These are phyloP conservation scores for Neosilurus mollespiculum DNA, from an alignment of 2,797 vertebrate species.

Conservation along the genomic window DNA sequence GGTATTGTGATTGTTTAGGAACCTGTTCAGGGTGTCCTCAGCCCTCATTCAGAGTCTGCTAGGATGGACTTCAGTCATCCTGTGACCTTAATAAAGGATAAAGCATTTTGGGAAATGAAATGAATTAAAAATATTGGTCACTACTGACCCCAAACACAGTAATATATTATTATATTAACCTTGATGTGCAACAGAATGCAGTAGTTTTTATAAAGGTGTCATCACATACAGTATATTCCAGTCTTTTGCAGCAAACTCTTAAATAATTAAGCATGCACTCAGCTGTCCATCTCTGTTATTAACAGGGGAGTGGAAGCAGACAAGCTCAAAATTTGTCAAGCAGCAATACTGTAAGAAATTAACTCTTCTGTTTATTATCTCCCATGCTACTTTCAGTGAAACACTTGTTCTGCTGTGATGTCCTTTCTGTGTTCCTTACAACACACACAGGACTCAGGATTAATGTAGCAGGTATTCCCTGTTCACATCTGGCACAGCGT, in stretches of 20 bases:
- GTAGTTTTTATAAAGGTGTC: neutral
- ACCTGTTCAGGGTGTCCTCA: no score
- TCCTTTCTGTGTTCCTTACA: slow-evolving; percentile 35
- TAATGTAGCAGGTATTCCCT: slow-evolving; percentile 59
- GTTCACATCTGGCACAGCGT: slow-evolving; percentile 56
- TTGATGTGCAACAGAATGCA: neutral
- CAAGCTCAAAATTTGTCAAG: slow-evolving; percentile 50
- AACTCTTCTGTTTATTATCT: slow-evolving; percentile 57
- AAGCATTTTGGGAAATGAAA: no score
- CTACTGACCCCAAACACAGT: neutral
- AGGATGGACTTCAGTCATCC: no score
- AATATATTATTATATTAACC: neutral
- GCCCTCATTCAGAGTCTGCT: no score
- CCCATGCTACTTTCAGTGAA: slow-evolving; percentile 41
- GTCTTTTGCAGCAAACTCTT: slow-evolving; percentile 40
- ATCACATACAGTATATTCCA: neutral
- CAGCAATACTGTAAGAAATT: slow-evolving; percentile 57
- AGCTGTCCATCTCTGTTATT: slow-evolving; percentile 49
- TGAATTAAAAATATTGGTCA: no score
- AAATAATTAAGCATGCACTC: slow-evolving; percentile 53
- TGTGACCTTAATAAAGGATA: no score
- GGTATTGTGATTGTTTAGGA: no score
- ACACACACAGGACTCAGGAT: slow-evolving; percentile 51
- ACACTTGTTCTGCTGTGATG: slow-evolving; percentile 5
- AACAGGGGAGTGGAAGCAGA: slow-evolving; percentile 52